These are phyloP conservation scores for Hedychridium roseum DNA, from an alignment of 2,888 invertebrate genomes.

Conservation along the genomic window DNA sequence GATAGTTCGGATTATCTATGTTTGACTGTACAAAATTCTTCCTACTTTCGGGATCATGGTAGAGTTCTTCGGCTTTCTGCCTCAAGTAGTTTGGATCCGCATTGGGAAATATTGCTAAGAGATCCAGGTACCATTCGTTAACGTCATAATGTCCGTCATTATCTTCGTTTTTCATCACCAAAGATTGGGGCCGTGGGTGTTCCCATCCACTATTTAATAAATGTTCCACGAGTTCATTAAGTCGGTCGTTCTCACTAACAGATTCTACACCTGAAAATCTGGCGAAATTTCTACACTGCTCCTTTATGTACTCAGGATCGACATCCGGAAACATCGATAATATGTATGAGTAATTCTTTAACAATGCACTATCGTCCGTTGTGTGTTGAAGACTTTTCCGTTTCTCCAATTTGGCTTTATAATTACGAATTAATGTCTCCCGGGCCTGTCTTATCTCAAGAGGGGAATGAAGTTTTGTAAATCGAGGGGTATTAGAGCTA, in stretches of 20 bases:
- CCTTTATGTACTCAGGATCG: constrained; percentile 34
- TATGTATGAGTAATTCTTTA: too few species aligned
- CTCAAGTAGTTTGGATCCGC: constrained; percentile 52
- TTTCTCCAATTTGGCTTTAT: too few species aligned
- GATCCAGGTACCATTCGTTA: constrained; percentile 33
- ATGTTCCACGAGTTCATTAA: not conserved
- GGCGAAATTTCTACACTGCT: constrained; percentile 17
- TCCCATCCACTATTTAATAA: constrained; percentile 8
- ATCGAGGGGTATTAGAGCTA: too few species aligned
- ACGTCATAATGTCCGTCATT: constrained; percentile 7
- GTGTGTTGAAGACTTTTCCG: too few species aligned
- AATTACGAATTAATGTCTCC: too few species aligned
- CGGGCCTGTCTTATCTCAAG: too few species aligned
- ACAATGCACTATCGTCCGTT: too few species aligned
- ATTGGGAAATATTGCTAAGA: constrained; percentile 51
- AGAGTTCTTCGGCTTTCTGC: constrained; percentile 21
- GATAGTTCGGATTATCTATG: constrained; percentile 42
- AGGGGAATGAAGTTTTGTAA: too few species aligned
- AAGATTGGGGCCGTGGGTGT: not conserved
- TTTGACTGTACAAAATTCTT: constrained; percentile 40
- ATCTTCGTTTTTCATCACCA: not conserved
- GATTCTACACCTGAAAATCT: not conserved
- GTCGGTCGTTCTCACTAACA: not conserved
- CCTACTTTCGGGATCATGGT: constrained; percentile 27
- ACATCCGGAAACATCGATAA: constrained; percentile 41